These are phyloP conservation scores for Puffinus mauretanicus DNA, from an alignment of 2,113 vertebrate genomes.

Conservation along the genomic window DNA sequence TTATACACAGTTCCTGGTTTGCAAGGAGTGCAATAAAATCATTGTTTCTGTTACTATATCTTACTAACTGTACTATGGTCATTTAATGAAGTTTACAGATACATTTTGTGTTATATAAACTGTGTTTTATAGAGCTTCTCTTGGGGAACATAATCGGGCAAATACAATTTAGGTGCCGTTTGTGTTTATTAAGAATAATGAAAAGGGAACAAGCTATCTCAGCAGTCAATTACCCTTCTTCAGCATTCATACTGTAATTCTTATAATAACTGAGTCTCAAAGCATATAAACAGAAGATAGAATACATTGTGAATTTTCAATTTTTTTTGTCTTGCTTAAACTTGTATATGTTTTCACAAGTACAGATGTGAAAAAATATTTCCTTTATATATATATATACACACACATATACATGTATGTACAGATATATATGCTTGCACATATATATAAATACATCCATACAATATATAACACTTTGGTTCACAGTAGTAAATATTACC, in stretches of 20 bases:
- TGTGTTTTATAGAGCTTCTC: background rate
- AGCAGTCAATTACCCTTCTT: slow-evolving; percentile 2
- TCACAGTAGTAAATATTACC: background rate
- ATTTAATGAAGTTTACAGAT: slow-evolving; percentile 1
- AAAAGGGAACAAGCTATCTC: background rate
- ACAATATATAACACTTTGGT: background rate
- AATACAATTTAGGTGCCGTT: background rate
- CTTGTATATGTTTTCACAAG: background rate
- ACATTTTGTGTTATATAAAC: background rate
- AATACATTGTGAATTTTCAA: background rate
- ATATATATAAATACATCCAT: background rate
- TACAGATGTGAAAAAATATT: background rate
- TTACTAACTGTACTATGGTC: background rate
- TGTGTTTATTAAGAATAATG: slow-evolving; percentile 26
- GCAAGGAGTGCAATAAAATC: background rate
- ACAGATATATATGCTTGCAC: background rate
- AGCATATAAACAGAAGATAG: background rate
- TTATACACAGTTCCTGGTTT: background rate
- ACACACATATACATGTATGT: fast-evolving
- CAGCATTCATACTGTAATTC: background rate
- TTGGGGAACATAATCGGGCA: background rate
- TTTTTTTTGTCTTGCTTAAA: background rate
- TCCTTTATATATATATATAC: background rate
- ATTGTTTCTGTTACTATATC: background rate
- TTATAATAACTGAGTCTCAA: background rate